These are phyloP conservation scores for Epistrophella euchroma DNA, from an alignment of 2,888 invertebrate genomes.

Conservation along the genomic window DNA sequence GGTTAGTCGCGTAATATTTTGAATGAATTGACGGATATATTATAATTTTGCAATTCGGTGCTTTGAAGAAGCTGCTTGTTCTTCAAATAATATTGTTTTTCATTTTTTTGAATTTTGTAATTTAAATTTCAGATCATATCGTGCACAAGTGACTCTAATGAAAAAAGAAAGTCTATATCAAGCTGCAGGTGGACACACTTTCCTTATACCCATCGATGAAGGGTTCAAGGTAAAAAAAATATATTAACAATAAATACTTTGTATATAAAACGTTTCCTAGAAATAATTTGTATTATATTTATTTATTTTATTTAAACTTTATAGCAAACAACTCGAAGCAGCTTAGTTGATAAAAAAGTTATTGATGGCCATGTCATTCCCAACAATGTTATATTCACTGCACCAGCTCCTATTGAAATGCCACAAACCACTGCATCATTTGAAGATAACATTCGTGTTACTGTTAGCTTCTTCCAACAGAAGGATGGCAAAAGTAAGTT, in stretches of 20 bases:
- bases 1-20: too few relatives aligned
- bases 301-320: constrained; percentile 11
- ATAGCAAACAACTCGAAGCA: constrained; percentile 88
- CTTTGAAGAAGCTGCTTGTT: too few relatives aligned
- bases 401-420: constrained; percentile 89
- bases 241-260: neutral
- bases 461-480: constrained; percentile 90
- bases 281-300: neutral
- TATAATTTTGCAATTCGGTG: too few relatives aligned
- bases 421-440: constrained; percentile 93
- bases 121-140: constrained; percentile 88
- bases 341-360: constrained; percentile 92
- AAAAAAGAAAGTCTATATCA: constrained; percentile 91
- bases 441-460: constrained; percentile 92
- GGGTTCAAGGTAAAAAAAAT: constrained; percentile 90
- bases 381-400: constrained; percentile 93
- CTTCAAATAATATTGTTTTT: too few relatives aligned
- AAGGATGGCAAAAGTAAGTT: constrained; percentile 89
- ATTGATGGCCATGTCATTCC: constrained; percentile 96
- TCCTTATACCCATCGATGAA: constrained; percentile 95
- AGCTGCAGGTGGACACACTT: constrained; percentile 92
- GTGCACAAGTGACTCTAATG: constrained; percentile 89
- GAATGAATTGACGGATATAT: too few relatives aligned
- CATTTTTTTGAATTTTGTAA: neutral
- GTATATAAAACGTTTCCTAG: neutral